Conservation (phyloP, 2,113 vertebrate species). For the Probosciger aterrimus region DNA sequence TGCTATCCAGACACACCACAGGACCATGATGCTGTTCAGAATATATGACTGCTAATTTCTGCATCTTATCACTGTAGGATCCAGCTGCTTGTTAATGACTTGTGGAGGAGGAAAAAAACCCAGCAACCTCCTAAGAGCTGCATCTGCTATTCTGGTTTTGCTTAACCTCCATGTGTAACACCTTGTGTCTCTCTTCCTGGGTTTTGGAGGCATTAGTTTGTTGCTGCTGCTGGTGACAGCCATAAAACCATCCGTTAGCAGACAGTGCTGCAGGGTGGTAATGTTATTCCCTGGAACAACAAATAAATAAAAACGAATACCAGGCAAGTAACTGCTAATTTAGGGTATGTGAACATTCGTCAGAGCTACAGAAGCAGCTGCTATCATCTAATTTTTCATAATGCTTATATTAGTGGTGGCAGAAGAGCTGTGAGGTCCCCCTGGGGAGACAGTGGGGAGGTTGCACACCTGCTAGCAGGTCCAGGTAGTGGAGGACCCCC, state of each 20-base stretch:
- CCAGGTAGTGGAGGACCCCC: neutral
- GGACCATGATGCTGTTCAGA: neutral
- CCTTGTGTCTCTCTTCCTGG: neutral
- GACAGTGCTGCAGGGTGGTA: neutral
- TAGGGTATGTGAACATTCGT: neutral
- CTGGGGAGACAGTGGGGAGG: neutral
- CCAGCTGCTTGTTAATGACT: neutral
- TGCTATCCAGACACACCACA: neutral
- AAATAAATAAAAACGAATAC: neutral
- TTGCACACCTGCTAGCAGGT: neutral
- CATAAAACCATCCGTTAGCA: neutral
- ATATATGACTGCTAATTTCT: neutral
- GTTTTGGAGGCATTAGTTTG: neutral
- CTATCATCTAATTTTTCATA: neutral
- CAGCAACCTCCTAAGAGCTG: neutral
- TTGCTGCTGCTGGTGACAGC: neutral
- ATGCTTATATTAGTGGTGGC: neutral
- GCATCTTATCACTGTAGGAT: neutral
- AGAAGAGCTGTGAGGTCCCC: neutral
- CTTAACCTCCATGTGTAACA: no score
- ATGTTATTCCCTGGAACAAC: neutral
- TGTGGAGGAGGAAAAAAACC: neutral
- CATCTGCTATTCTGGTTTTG: neutral
- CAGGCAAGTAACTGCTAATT: neutral
- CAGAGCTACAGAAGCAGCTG: neutral